Conservation (phyloP, 2,888 invertebrate genomes). For the Cremastinae sp. region DNA sequence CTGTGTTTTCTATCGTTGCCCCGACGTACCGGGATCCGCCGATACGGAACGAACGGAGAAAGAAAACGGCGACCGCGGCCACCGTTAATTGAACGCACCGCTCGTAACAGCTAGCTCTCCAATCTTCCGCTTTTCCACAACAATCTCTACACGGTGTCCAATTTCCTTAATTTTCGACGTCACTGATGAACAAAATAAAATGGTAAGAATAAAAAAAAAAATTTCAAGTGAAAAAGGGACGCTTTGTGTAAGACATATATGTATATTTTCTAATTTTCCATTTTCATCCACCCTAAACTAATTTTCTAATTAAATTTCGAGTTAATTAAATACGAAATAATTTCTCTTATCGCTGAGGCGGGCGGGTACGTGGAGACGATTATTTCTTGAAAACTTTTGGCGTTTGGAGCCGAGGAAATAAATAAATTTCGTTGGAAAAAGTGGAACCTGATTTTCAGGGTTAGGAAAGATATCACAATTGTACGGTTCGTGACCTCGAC, state of each 20-base stretch:
- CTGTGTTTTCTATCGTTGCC: conserved; percentile 48
- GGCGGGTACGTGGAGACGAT: too few species aligned
- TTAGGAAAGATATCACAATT: conserved; percentile 56
- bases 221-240: neutral
- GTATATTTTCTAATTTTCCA: too few species aligned
- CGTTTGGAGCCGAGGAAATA: conserved; percentile 54
- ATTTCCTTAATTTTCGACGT: neutral
- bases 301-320: too few species aligned
- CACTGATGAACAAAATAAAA: neutral
- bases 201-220: neutral
- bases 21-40: conserved; percentile 38
- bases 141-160: conserved; percentile 25
- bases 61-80: conserved; percentile 66
- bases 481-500: conserved; percentile 55
- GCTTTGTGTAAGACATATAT: neutral
- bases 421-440: conserved; percentile 53
- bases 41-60: conserved; percentile 15
- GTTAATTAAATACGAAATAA: too few species aligned
- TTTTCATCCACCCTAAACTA: too few species aligned
- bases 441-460: conserved; percentile 26
- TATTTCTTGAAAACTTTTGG: neutral
- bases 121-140: conserved; percentile 48
- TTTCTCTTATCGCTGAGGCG: too few species aligned
- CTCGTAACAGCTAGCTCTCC: conserved; percentile 74
- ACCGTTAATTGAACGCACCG: conserved; percentile 80